A percentile compares a stretch with the other conserved stretches of the same genome.
Evolutionary conservation across 2,888 invertebrate genomes (phyloP).

Genomic region (Tipula lateralis): DNA sequence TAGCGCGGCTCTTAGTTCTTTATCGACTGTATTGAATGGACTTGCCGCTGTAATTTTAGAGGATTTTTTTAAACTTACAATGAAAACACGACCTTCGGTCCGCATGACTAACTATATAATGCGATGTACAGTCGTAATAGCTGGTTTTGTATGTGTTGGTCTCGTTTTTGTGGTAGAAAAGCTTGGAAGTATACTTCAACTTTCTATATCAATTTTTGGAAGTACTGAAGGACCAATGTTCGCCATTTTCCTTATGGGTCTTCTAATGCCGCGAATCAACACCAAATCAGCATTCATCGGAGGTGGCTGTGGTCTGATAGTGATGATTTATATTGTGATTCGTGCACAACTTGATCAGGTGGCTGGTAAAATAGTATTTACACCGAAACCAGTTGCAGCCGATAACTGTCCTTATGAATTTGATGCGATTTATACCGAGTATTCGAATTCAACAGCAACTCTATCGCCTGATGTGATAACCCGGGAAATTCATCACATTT

Average conservation of each 20-base stretch:
- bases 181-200: background rate
- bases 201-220: background rate
- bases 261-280: constrained; percentile 61
- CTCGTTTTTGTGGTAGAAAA: background rate
- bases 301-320: constrained; percentile 58
- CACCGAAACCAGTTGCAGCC: constrained; percentile 52
- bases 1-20: constrained; percentile 79
- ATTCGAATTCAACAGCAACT: background rate
- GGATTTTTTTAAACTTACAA: constrained; percentile 68
- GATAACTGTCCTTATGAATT: constrained; percentile 50
- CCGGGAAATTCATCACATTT: background rate
- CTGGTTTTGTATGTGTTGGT: constrained; percentile 57
- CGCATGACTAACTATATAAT: constrained; percentile 56
- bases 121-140: constrained; percentile 61
- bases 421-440: background rate
- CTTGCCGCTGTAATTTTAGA: constrained; percentile 76
- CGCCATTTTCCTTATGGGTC: constrained; percentile 66
- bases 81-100: constrained; percentile 54
- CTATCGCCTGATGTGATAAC: no score
- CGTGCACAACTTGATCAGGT: constrained; percentile 56
- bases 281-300: constrained; percentile 63
- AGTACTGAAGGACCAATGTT: constrained; percentile 55
- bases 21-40: constrained; percentile 75
- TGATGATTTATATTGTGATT: constrained; percentile 64
- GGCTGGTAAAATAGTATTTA: constrained; percentile 55